Conservation (phyloP, 2,888 invertebrate species). For the Thecophora atra region DNA sequence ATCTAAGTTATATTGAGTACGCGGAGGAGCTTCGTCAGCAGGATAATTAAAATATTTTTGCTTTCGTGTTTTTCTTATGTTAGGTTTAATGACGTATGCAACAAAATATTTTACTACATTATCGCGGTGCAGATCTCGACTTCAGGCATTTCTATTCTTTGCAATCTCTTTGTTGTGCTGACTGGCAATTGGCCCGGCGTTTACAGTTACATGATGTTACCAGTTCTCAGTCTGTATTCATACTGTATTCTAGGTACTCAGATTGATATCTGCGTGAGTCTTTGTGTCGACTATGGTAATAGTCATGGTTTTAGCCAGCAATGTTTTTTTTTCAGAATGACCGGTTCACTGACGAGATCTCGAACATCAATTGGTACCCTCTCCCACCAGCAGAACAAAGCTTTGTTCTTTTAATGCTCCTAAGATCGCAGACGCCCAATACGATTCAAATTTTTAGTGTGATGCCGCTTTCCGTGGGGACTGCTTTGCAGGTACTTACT, state of each 20-base stretch:
- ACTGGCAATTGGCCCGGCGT: constrained; percentile 49
- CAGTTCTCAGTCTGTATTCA: constrained; percentile 47
- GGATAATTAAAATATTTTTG: constrained; percentile 5
- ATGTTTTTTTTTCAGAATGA: constrained; percentile 43
- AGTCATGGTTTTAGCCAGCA: background rate
- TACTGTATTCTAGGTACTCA: constrained; percentile 53
- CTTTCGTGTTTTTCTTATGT: background rate
- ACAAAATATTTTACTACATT: constrained; percentile 42
- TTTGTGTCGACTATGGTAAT: background rate
- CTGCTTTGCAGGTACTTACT: constrained; percentile 46
- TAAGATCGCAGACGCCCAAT: constrained; percentile 42
- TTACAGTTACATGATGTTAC: constrained; percentile 45
- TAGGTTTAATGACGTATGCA: constrained; percentile 47
- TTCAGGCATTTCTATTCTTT: constrained; percentile 45
- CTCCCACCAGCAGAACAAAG: constrained; percentile 43
- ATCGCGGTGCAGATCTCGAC: constrained; percentile 46
- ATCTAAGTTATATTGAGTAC: constrained; percentile 21
- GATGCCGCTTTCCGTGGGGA: constrained; percentile 44
- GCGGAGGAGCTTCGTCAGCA: background rate
- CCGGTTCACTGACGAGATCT: constrained; percentile 42
- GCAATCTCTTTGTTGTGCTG: constrained; percentile 48
- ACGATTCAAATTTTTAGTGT: constrained; percentile 45
- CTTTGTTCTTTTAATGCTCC: constrained; percentile 43
- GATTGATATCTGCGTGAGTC: constrained; percentile 48
- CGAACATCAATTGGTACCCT: constrained; percentile 46